Evolutionary conservation across 1,140 invertebrate species (phyloP).

Genomic region (Drosophila repleta): DNA sequence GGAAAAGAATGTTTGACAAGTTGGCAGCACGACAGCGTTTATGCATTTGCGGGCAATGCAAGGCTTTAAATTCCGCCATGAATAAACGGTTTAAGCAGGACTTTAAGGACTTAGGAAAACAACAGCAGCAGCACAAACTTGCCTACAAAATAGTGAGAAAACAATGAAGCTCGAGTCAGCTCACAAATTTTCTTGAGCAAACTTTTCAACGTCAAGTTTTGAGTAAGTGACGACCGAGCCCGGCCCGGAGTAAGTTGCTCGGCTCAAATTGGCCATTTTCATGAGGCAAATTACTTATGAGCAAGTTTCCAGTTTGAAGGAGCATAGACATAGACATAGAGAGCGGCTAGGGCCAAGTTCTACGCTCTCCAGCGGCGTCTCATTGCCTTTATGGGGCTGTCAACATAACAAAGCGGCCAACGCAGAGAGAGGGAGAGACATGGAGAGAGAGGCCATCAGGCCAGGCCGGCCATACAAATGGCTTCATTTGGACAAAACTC

Average conservation of each 20-base stretch:
- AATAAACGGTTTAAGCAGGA: too few relatives aligned
- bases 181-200: neutral
- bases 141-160: neutral
- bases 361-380: slow-evolving; percentile 20
- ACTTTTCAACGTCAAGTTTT: slow-evolving; percentile 6
- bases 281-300: slow-evolving; percentile 69
- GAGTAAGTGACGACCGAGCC: neutral
- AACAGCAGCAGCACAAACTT: neutral
- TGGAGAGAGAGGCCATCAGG: neutral
- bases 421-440: neutral
- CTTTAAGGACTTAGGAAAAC: too few relatives aligned
- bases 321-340: neutral
- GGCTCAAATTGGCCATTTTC: slow-evolving; percentile 64
- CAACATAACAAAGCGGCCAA: slow-evolving; percentile 46
- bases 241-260: slow-evolving; percentile 1
- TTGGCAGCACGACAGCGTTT: neutral
- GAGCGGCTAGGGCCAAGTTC: slow-evolving; percentile 12
- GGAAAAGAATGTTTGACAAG: too few relatives aligned
- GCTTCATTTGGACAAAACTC: slow-evolving; percentile 62
- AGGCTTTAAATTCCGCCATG: neutral
- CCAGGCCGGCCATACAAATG: slow-evolving; percentile 67
- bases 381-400: slow-evolving; percentile 52
- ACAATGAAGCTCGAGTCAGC: neutral
- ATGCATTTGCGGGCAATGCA: neutral
- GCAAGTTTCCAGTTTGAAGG: slow-evolving; percentile 46